Evolutionary conservation across 1,140 invertebrate species (phyloP).

Genomic region (Brachionus paranguensis): DNA sequence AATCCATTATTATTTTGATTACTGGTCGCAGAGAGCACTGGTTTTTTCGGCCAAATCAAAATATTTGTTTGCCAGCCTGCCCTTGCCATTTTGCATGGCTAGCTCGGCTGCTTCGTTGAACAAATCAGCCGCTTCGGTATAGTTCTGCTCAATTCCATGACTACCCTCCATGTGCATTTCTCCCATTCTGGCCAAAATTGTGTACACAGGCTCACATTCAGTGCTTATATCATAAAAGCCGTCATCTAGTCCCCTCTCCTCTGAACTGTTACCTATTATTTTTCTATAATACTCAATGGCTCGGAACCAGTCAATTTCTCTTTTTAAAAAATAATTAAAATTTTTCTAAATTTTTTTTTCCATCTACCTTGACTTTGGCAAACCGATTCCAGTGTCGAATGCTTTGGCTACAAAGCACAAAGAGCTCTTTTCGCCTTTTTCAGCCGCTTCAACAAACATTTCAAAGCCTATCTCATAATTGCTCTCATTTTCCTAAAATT

Average conservation of each 20-base stretch:
- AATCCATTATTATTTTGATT: background rate
- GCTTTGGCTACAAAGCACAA: constrained; percentile 60
- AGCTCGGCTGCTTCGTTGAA: constrained; percentile 59
- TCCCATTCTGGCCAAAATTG: constrained; percentile 57
- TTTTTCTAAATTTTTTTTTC: background rate
- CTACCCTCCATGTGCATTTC: constrained; percentile 57
- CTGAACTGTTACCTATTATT: constrained; percentile 56
- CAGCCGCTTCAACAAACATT: constrained; percentile 57
- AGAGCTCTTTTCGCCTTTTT: constrained; percentile 57
- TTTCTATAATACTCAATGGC: constrained; percentile 55
- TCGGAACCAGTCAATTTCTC: constrained; percentile 55
- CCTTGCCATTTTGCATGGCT: constrained; percentile 60
- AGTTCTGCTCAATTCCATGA: constrained; percentile 56
- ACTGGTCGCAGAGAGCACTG: background rate
- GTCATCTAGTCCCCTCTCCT: constrained; percentile 55
- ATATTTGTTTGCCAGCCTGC: constrained; percentile 60
- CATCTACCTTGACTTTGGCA: background rate
- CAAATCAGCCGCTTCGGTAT: constrained; percentile 54
- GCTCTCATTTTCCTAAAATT: constrained; percentile 47
- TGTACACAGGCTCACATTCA: constrained; percentile 52
- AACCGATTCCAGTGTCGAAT: constrained; percentile 52
- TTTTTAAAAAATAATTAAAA: background rate
- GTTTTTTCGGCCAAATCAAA: constrained; percentile 59
- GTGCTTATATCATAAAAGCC: constrained; percentile 54
- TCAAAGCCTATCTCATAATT: constrained; percentile 54